A percentile compares a stretch with the other conserved stretches of the same genome.
These are phyloP conservation scores for Drosophila diplacantha DNA, from an alignment of 2,888 invertebrate genomes.

Conservation along the genomic window DNA sequence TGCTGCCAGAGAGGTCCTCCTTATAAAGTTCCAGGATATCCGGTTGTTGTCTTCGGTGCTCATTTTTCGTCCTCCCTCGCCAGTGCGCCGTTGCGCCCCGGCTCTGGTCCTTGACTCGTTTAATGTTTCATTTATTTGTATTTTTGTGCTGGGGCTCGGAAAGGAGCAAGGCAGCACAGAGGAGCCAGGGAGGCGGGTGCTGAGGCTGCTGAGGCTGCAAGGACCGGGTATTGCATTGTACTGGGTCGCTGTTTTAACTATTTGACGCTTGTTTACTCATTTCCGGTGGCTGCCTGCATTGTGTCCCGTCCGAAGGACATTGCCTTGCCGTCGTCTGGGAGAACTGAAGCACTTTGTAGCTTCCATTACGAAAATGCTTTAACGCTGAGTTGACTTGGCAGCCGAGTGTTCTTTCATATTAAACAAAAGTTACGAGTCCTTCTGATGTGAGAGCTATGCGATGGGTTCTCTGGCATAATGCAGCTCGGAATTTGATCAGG, in stretches of 20 bases:
- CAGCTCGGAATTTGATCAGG: neutral
- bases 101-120: constrained; percentile 44
- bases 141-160: constrained; percentile 38
- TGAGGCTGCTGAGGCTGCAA: constrained; percentile 1
- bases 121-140: constrained; percentile 71
- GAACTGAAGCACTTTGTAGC: constrained; percentile 27
- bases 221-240: constrained; percentile 45
- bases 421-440: constrained; percentile 3
- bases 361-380: constrained; percentile 32
- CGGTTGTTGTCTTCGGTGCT: constrained; percentile 73
- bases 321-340: constrained; percentile 18
- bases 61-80: constrained; percentile 60
- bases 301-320: constrained; percentile 35
- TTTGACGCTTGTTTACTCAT: constrained; percentile 74
- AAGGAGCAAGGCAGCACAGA: constrained; percentile 28
- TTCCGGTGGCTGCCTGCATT: constrained; percentile 62
- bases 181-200: neutral
- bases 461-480: neutral
- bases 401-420: constrained; percentile 23
- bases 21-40: constrained; percentile 74
- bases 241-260: constrained; percentile 58
- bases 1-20: constrained; percentile 47
- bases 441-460: neutral
- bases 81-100: neutral
- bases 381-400: constrained; percentile 21